Evolutionary conservation across 1,140 invertebrate species (phyloP), one percentile per base, ranked within the genome.

Genomic region (Theocolax elegans): DNA sequence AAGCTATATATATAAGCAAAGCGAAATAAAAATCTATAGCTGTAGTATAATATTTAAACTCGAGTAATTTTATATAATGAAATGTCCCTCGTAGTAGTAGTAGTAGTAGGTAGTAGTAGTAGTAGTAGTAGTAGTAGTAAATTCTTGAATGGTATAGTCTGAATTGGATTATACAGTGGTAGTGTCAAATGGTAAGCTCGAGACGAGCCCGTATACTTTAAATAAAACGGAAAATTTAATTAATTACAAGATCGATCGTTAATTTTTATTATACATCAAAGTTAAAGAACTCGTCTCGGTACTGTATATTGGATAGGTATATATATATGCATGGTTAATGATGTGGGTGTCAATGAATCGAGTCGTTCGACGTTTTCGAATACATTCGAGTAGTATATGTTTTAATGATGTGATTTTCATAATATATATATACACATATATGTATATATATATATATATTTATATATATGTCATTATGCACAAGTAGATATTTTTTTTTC

Each of bases 381-480:
- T 83, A 85, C 81, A 85, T 84, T 83, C 67, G 81, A 83, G 83
- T 81, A 85, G 81, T 83, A 83, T 83, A 81, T 84, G 80, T 85
- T 84, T 35, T 86, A 85, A 85, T 85, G 83, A 85, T 85, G 84
- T 85, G 83, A 84, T 72, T 82, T 75, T n/a, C 77, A 83, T 82
- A 80, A 85, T 84, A 83, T n/a, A n/a, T n/a, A n/a, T n/a, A n/a
- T n/a, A n/a, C n/a, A n/a, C n/a, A n/a, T n/a, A n/a, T n/a, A n/a
- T n/a, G n/a, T n/a, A n/a, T n/a, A n/a, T n/a, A n/a, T n/a, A n/a
- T n/a, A n/a, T n/a, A n/a, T n/a, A n/a, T n/a, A n/a, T n/a, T n/a
- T n/a, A n/a, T n/a, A n/a, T n/a, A n/a, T 85, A 83, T 85, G 80
- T 84, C 74, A 83, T 81, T 85, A 84, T 85, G 81, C 81, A 84